These are phyloP conservation scores for Mesembrinibis cayennensis DNA, from an alignment of 2,113 vertebrate species.

Conservation along the genomic window DNA sequence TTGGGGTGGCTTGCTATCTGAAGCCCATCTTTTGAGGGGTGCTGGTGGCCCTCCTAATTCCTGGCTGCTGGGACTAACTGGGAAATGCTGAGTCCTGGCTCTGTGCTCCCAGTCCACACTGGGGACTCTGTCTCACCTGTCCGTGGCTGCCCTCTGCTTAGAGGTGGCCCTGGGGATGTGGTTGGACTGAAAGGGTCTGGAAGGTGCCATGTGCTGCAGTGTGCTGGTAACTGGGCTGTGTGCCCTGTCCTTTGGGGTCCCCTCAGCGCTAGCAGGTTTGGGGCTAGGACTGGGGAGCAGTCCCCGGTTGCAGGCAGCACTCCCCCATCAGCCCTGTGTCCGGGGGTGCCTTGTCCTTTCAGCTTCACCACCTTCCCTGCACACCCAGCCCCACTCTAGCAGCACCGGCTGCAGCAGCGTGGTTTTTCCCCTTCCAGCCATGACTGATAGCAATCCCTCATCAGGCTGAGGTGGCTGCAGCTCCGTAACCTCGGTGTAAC, in stretches of 20 bases:
- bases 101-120: fast-evolving
- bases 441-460: neutral
- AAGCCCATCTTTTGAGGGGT: neutral
- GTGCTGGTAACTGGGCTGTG: neutral
- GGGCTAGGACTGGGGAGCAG: neutral
- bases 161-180: neutral
- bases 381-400: neutral
- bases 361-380: neutral
- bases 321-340: fast-evolving
- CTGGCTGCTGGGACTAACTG: neutral
- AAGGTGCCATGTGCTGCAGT: neutral
- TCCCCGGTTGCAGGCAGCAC: neutral
- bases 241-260: neutral
- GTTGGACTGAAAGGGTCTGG: neutral
- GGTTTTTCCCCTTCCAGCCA: neutral
- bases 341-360: neutral
- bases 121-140: neutral
- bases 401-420: neutral
- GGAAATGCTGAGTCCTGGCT: neutral
- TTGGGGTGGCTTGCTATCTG: fast-evolving
- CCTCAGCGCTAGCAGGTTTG: neutral
- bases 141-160: fast-evolving
- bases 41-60: neutral
- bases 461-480: neutral
- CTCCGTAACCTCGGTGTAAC: neutral